Base-by-base conservation (phyloP, 2,797 vertebrate species). In the Acrocephalus scirpaceus region DNA sequence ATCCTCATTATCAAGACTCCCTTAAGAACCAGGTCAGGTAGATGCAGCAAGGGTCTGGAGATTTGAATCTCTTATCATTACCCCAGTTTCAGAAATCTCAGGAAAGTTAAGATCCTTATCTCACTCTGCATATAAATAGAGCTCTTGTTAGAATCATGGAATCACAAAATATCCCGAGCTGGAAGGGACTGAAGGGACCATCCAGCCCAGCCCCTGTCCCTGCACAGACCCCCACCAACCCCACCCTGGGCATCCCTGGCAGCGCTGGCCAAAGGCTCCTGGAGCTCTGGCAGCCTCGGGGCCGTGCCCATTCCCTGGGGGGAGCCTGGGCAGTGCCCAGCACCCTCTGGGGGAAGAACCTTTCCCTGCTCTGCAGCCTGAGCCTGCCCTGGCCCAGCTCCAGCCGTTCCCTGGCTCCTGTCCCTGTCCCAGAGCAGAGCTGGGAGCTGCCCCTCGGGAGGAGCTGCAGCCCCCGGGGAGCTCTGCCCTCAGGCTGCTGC, bases 151-250 rank as follows among this genome's bases (percentile, higher is more conserved):
- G 47, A 66, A 53, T 23, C 7, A 4, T 4, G 5, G 32, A 87
- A 38, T 7, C 26, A 40, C 4, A 40, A 10, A 45, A 40, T 30
- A 3, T 17, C 4, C 16, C 20, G 51, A 72, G 44, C 5, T 36
- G 26, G 20, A 7, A 7, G 20, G 25, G 16, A 29, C 34, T 0
- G 0, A 0, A 0, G 1, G 13, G 29, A 22, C 12, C 15, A 26
- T 0, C 6, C 2, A 48, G 3, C 0, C 0, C 23, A 6, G 0
- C 22, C 0, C 54, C 47, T 18, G 22, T 3, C 45, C 45, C 38
- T 67, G 71, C 71, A 1, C 82, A 60, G 71, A 21, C 36, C 36
- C 3, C 61, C 66, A 53, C 3, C 32, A 51, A 1, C 0, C 32
- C 47, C 76, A 27, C 4, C 78, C 65, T 81, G 54, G 1, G 4